Evolutionary conservation across 2,888 invertebrate species (phyloP).

Genomic region (Drosophila vallismaia): DNA sequence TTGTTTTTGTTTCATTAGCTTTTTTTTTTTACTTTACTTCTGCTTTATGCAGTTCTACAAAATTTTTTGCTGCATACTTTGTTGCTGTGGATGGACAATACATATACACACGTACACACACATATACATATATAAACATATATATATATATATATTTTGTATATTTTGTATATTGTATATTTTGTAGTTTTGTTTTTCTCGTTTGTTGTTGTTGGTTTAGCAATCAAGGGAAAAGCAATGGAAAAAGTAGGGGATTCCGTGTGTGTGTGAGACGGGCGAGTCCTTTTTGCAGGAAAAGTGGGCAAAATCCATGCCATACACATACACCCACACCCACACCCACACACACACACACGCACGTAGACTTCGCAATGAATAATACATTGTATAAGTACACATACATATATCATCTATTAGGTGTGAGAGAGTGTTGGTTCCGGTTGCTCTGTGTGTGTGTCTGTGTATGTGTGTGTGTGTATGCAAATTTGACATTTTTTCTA

Average conservation of each 20-base stretch:
- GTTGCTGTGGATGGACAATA: constrained; percentile 39
- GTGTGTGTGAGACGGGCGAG: neutral
- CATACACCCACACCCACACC: neutral
- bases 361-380: constrained; percentile 26
- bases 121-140: constrained; percentile 3
- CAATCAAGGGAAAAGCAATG: constrained; percentile 19
- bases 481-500: constrained; percentile 38
- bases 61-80: constrained; percentile 36
- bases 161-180: constrained; percentile 2
- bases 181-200: constrained; percentile 7
- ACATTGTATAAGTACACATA: constrained; percentile 16
- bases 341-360: constrained; percentile 15
- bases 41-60: constrained; percentile 33
- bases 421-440: neutral
- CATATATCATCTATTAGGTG: constrained; percentile 10
- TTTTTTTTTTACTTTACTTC: constrained; percentile 6
- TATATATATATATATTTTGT: constrained; percentile 4
- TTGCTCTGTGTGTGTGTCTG: neutral
- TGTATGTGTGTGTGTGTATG: constrained; percentile 18
- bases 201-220: constrained; percentile 10
- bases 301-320: constrained; percentile 24
- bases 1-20: constrained; percentile 3
- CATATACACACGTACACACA: constrained; percentile 32
- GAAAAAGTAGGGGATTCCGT: neutral
- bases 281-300: neutral